A percentile compares a stretch with the other conserved stretches of the same genome.
Evolutionary conservation across 2,888 invertebrate genomes (phyloP).

Genomic region (Apoda limacodes): DNA sequence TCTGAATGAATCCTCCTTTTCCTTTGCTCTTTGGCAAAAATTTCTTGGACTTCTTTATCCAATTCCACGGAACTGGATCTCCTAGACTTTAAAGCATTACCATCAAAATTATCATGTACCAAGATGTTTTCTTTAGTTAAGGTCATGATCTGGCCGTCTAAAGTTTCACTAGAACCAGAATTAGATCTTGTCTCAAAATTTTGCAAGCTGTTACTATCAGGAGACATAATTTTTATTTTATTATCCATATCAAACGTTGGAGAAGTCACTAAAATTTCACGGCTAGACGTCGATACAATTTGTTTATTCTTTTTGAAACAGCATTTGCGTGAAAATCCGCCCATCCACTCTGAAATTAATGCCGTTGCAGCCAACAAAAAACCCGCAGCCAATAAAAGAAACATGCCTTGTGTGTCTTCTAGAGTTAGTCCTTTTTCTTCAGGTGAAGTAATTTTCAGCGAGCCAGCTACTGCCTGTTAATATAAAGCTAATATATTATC

Average conservation of each 20-base stretch:
- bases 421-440: conserved; percentile 81
- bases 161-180: conserved; percentile 40
- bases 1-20: conserved; percentile 24
- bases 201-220: conserved; percentile 22
- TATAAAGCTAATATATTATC: conserved; percentile 5
- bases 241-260: conserved; percentile 21
- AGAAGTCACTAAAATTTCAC: conserved; percentile 29
- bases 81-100: conserved; percentile 32
- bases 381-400: conserved; percentile 77
- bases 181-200: conserved; percentile 27
- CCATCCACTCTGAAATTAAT: conserved; percentile 77
- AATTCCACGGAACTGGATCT: conserved; percentile 52
- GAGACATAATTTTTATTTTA: conserved; percentile 23
- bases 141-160: conserved; percentile 45
- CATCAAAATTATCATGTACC: conserved; percentile 37
- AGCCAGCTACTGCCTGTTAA: conserved; percentile 50
- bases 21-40: conserved; percentile 43
- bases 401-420: conserved; percentile 88
- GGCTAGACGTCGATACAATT: conserved; percentile 24
- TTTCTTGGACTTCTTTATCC: conserved; percentile 51
- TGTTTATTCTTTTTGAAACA: conserved; percentile 29
- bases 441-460: conserved; percentile 49
- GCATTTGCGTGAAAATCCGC: conserved; percentile 74
- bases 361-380: conserved; percentile 73
- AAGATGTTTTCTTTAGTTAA: conserved; percentile 41